Evolutionary conservation across 30 jellyfish, hydroid and myxozoan genomes (phyloP).

Genomic region (Hydra vulgaris): DNA sequence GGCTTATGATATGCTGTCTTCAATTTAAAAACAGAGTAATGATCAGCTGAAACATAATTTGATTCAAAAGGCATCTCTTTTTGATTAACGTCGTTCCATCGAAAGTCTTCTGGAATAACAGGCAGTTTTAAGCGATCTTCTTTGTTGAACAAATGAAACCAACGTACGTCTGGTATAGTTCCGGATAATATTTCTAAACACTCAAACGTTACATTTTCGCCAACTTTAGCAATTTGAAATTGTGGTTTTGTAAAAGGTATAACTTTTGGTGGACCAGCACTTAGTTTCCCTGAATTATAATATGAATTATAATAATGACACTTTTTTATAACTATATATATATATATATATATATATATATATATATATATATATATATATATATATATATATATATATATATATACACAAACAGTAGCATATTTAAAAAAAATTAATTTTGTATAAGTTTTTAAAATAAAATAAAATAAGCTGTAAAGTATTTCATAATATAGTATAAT

Average conservation of each 20-base stretch:
- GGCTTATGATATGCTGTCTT: slow-evolving; percentile 13
- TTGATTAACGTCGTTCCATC: slow-evolving; percentile 17
- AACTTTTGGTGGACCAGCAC: slow-evolving; percentile 93
- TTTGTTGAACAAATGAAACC: slow-evolving; percentile 40
- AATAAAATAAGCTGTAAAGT: too few relatives aligned
- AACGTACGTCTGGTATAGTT: slow-evolving; percentile 69
- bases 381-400: too few relatives aligned
- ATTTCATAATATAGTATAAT: too few relatives aligned
- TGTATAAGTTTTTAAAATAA: too few relatives aligned
- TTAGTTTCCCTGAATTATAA: slow-evolving; percentile 42
- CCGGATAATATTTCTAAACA: slow-evolving; percentile 72
- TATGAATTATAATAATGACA: neutral
- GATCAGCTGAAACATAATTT: slow-evolving; percentile 13
- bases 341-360: too few relatives aligned
- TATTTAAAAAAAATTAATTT: too few relatives aligned
- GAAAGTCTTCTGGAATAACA: slow-evolving; percentile 7
- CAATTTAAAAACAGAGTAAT: slow-evolving; percentile 17
- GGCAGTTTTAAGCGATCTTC: slow-evolving; percentile 9
- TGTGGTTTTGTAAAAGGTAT: slow-evolving; percentile 50
- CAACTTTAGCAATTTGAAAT: slow-evolving; percentile 42
- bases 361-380: too few relatives aligned
- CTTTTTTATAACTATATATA: too few relatives aligned
- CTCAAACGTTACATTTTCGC: slow-evolving; percentile 62
- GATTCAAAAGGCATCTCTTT: slow-evolving; percentile 4
- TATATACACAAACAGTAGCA: too few relatives aligned